Base-by-base conservation (phyloP, 2,888 invertebrate species). In the Arrhopalites spinosus region DNA sequence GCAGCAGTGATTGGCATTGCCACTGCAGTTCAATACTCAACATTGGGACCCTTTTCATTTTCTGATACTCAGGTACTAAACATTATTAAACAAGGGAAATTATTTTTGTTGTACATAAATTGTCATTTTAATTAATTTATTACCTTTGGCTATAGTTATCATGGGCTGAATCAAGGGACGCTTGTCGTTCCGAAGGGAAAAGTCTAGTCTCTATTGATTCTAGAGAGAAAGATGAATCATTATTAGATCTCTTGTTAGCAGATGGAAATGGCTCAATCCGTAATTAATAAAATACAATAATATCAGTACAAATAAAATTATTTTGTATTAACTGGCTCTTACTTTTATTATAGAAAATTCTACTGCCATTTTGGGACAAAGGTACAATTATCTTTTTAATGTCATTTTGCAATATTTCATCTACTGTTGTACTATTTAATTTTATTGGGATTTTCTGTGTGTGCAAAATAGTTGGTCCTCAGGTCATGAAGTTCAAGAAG, bases 401-500 rank as follows among this genome's bases (percentile, higher is more conserved):
- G n/a, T n/a, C n/a, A n/a, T n/a, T n/a, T n/a, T n/a, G n/a, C n/a
- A n/a, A n/a, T n/a, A n/a, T n/a, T n/a, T n/a, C n/a, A n/a, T n/a
- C n/a, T n/a, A n/a, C n/a, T n/a, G n/a, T n/a, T n/a, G n/a, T n/a
- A n/a, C n/a, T n/a, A n/a, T n/a, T n/a, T n/a, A n/a, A n/a, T n/a
- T n/a, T n/a, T n/a, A n/a, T n/a, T n/a, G n/a, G n/a, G n/a, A n/a
- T n/a, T n/a, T n/a, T n/a, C n/a, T n/a, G n/a, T n/a, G n/a, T n/a
- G n/a, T n/a, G n/a, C n/a, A n/a, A n/a, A n/a, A n/a, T n/a, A 59
- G 63, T 70, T 81, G 80, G 81, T 74, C 74, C 3, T 77, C 78
- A 0, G 81, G 77, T 1, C 75, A 56, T 1, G 81, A 81, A 61
- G 13, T 66, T 0, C 59, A 61, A 1, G 80, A 81, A 76, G 80